These are phyloP conservation scores for Mesoligia furuncula DNA, from an alignment of 2,888 invertebrate species.

Conservation along the genomic window DNA sequence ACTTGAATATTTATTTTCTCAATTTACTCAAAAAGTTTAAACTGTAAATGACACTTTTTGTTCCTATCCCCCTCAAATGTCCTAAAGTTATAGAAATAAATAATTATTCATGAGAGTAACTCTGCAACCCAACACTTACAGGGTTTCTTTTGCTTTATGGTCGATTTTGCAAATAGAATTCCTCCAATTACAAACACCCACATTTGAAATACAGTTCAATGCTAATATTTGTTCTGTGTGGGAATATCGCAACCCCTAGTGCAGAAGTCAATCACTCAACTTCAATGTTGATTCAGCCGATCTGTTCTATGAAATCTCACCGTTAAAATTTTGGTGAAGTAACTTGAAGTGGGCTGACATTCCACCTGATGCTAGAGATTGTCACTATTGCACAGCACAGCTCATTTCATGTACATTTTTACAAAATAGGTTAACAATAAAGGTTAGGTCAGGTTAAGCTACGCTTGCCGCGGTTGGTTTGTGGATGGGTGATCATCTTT, in stretches of 20 bases:
- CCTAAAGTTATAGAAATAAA: not conserved
- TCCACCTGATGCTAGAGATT: not conserved
- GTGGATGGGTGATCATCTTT: no score
- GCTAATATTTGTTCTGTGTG: not conserved
- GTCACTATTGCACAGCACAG: no score
- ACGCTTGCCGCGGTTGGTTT: no score
- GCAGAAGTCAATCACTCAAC: conserved; percentile 13
- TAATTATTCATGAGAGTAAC: not conserved
- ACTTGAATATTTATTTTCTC: no score
- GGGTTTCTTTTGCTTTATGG: not conserved
- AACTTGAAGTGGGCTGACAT: not conserved
- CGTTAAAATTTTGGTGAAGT: not conserved
- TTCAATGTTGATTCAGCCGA: not conserved
- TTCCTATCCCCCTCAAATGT: no score
- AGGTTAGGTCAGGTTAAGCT: no score
- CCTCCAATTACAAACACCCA: not conserved
- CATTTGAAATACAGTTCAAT: not conserved
- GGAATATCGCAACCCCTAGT: not conserved
- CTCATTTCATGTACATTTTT: not conserved
- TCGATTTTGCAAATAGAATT: not conserved
- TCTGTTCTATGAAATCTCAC: not conserved
- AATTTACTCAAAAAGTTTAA: no score
- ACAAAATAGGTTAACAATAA: not conserved
- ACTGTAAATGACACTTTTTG: no score
- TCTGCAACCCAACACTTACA: not conserved